Evolutionary conservation across 2,888 invertebrate genomes (phyloP), one percentile per base, ranked within the genome.

Genomic region (Celastrina argiolus): DNA sequence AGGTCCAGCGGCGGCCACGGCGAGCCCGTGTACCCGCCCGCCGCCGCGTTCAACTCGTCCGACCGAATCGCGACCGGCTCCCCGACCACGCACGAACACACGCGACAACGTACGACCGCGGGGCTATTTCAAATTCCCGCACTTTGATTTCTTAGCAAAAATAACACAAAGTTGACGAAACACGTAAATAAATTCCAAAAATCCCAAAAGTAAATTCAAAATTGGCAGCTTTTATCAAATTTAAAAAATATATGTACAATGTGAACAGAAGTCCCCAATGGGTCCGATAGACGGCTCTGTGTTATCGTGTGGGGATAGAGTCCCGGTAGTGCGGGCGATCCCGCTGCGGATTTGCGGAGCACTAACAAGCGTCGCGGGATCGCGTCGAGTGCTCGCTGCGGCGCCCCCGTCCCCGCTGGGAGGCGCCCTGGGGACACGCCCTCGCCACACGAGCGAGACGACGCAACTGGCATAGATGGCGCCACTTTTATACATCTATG

Each of bases 1-100:
- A 95, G 92, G 82, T 94, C 94, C 72, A 94, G 91, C 82, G 95
- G 94, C 82, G 95, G 95, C 95, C 95, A 95, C 89, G 95, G 95
- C 87, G 95, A 94, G 88, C 95, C 94, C 92, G 94, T 93, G 92
- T 94, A 94, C 83, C 94, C 94, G 91, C 94, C 94, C 92, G 93
- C 92, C 90, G 93, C 93, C 85, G 93, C 92, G 90, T 92, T 92
- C 80, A 92, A 92, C 92, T 95, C 95, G 94, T 95, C 95, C 90
- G 95, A 95, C 93, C 95, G 94, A 93, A 93, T 93, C 92, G 92
- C 93, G 93, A 84, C 82, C 76, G 81, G 76, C 81, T 85, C 82
- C 83, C 81, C 84, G 83, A 79, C 75, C 81, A 82, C 83, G 83
- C 83, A 80, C 83, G 82, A 83, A 80, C 83, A 79, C 81, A 72